phyloP scores from a whole-genome alignment of 2,888 invertebrate genomes.

The Mythimna lalbum region DNA sequence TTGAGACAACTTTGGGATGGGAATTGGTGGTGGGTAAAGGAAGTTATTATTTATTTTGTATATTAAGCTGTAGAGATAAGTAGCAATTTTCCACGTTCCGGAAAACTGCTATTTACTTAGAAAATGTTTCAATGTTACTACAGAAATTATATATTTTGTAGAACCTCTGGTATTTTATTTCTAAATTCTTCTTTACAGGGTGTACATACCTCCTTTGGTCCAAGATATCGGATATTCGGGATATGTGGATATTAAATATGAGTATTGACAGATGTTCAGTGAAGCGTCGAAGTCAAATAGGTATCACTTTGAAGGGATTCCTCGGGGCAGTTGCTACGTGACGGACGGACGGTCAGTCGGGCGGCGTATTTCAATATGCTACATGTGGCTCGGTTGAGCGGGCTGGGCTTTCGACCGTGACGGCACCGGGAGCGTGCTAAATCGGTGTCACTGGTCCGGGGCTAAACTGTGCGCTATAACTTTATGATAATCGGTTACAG shows the following conservation, averaged over 20 bases:
- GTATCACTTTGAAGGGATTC: constrained; percentile 81
- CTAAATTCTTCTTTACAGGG: constrained; percentile 57
- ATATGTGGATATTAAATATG: constrained; percentile 72
- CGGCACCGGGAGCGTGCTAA: constrained; percentile 76
- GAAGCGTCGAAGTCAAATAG: constrained; percentile 82
- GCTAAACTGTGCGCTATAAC: constrained; percentile 55
- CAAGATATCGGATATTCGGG: constrained; percentile 60
- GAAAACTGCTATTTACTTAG: constrained; percentile 17
- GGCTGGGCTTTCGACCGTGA: constrained; percentile 77
- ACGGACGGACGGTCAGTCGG: constrained; percentile 81
- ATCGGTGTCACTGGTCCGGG: constrained; percentile 75
- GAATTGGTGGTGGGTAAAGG: constrained; percentile 70
- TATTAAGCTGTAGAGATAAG: constrained; percentile 20
- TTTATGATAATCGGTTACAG: constrained; percentile 39
- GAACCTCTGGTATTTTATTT: constrained; percentile 52
- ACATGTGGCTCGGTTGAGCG: constrained; percentile 79
- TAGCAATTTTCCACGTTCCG: constrained; percentile 14
- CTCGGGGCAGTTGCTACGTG: constrained; percentile 80
- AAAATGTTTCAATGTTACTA: constrained; percentile 31
- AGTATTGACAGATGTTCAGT: constrained; percentile 79
- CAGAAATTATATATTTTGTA: constrained; percentile 44
- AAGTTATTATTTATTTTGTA: constrained; percentile 37
- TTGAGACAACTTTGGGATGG: constrained; percentile 34
- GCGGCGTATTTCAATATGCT: constrained; percentile 87
- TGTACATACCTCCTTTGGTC: too few species aligned